These are phyloP conservation scores for Cyphomyrmex costatus DNA, from an alignment of 1,140 invertebrate genomes.

Conservation along the genomic window DNA sequence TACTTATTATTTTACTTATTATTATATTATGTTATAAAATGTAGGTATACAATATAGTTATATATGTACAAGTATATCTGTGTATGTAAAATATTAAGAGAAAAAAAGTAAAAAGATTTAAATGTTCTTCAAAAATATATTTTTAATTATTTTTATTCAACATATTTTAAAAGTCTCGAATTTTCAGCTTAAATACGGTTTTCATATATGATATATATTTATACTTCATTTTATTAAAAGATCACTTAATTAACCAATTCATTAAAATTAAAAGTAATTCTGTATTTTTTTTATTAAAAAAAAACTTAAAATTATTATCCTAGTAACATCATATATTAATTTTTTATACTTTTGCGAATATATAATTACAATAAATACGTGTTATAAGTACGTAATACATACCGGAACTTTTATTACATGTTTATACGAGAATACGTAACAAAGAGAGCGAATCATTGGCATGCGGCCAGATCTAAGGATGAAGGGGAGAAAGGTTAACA, in stretches of 20 bases:
- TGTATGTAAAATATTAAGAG: not conserved
- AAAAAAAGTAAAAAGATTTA: not conserved
- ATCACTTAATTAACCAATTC: not conserved
- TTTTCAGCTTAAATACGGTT: not conserved
- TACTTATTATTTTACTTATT: too few relatives aligned
- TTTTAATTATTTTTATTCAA: not conserved
- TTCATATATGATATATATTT: too few relatives aligned
- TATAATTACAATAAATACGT: not conserved
- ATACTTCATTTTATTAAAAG: not conserved
- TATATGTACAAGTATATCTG: not conserved
- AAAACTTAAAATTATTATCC: not conserved
- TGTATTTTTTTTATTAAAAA: not conserved
- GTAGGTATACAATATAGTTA: not conserved
- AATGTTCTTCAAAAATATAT: not conserved
- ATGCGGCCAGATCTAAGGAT: slow-evolving; percentile 1
- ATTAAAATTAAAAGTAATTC: not conserved
- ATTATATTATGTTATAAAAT: not conserved
- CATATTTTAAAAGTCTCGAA: not conserved
- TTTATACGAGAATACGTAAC: not conserved
- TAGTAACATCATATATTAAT: not conserved
- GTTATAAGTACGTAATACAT: not conserved
- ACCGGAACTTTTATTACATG: not conserved
- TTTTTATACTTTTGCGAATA: not conserved
- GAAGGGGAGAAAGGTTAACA: not conserved
- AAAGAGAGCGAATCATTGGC: slow-evolving; percentile 13